Conservation (phyloP, 1,140 invertebrate species). For the Thaumetopoea pityocampa region DNA sequence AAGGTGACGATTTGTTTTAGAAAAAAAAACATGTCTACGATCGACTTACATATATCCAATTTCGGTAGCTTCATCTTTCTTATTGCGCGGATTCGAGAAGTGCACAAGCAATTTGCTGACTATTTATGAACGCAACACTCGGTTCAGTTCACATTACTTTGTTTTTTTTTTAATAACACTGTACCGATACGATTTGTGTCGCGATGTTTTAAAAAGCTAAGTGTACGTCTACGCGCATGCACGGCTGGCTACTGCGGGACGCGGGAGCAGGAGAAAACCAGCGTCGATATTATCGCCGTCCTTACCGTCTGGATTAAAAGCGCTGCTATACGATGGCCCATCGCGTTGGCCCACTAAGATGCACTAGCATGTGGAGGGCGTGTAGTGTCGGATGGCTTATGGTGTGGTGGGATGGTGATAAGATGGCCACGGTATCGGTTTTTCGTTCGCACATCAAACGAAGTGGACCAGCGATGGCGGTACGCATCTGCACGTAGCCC, state of each 20-base stretch:
- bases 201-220: conserved; percentile 39
- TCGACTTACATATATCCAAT: conserved; percentile 50
- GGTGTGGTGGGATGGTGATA: no score
- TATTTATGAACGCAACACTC: conserved; percentile 23
- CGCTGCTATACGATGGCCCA: conserved; percentile 30
- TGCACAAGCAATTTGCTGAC: conserved; percentile 19
- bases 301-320: conserved; percentile 26
- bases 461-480: no score
- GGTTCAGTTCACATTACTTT: conserved; percentile 23
- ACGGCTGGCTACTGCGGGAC: conserved; percentile 26
- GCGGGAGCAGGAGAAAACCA: conserved; percentile 13
- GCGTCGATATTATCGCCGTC: background rate
- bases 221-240: conserved; percentile 41
- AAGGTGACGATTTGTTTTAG: no score
- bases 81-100: conserved; percentile 13
- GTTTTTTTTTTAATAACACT: conserved; percentile 22
- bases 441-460: no score
- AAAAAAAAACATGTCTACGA: no score
- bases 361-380: no score
- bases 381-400: no score
- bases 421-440: no score
- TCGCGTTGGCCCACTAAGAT: no score
- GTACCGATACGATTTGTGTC: conserved; percentile 34
- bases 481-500: no score
- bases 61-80: conserved; percentile 54